Base-by-base conservation (phyloP, 2,113 vertebrate species). In the Xenus cinereus region DNA sequence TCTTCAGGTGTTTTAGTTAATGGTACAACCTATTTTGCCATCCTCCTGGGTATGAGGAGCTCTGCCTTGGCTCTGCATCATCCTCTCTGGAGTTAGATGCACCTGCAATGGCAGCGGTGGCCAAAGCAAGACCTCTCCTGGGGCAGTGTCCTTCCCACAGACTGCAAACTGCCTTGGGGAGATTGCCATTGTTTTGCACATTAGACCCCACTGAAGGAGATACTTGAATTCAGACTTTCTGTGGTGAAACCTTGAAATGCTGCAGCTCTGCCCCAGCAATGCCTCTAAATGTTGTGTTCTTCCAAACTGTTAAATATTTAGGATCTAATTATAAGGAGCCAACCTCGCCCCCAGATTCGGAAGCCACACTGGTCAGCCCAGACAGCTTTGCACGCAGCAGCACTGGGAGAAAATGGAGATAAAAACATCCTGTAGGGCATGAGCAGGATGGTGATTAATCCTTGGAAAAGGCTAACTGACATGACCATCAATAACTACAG, bases 401-500 rank as follows among this genome's bases (percentile, higher is more conserved):
- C 76, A 69, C 83, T 84, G 80, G 87, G 92, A 96, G 87, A 93
- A 94, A 96, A 84, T 3, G 9, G 89, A 95, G 93, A 95, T 92
- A 89, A 94, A 97, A 97, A 97, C 93, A 97, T 96, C 96, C 94
- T 96, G 88, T 93, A 72, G 82, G 24, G 90, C 89, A 79, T 94
- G 93, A 92, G 92, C 95, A 94, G 96, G 90, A 94, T 91, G 89
- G 91, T 89, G 95, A 96, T 96, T 97, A 97, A 97, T 97, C 95
- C 96, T 97, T 95, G 95, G 94, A 95, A 97, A 97, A 93, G 96
- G 73, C 96, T 96, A 96, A 94, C 96, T 97, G 97, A 97, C 93
- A 68, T 67, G 91, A 67, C 92, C 96, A 97, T 97, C 97, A 97
- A 95, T 97, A 97, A 97, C 96, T 97, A 97, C 96, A 97, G 97